Evolutionary conservation across 2,888 invertebrate genomes (phyloP).

Genomic region (Andrena haemorrhoa): DNA sequence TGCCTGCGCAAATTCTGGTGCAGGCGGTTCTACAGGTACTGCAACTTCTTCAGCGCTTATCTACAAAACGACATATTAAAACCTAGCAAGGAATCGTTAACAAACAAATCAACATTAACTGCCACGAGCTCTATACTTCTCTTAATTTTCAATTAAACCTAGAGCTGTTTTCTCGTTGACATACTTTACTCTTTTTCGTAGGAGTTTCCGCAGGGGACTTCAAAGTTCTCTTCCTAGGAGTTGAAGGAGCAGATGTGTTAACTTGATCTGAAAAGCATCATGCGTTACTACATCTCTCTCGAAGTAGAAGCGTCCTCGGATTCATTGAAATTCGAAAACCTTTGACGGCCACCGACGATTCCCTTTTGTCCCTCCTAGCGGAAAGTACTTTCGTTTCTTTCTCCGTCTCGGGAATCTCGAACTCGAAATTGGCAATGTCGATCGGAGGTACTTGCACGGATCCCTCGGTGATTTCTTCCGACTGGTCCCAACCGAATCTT

Average conservation of each 20-base stretch:
- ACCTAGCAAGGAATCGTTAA: neutral
- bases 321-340: neutral
- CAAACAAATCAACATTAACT: no score
- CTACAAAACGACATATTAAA: conserved; percentile 1
- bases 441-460: neutral
- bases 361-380: neutral
- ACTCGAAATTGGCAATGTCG: neutral
- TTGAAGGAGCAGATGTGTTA: neutral
- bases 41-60: neutral
- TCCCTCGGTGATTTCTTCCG: neutral
- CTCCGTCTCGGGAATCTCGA: neutral
- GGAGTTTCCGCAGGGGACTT: conserved; percentile 1
- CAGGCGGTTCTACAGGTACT: neutral
- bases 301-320: neutral
- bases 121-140: no score
- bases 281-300: neutral
- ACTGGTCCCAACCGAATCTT: neutral
- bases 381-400: neutral
- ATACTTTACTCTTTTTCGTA: conserved; percentile 25
- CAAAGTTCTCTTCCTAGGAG: neutral
- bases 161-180: neutral
- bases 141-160: neutral
- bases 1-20: neutral
- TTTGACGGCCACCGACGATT: neutral
- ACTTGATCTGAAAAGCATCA: neutral